Evolutionary conservation across 2,797 vertebrate species (phyloP).

Genomic region (Hemibagrus guttatus): DNA sequence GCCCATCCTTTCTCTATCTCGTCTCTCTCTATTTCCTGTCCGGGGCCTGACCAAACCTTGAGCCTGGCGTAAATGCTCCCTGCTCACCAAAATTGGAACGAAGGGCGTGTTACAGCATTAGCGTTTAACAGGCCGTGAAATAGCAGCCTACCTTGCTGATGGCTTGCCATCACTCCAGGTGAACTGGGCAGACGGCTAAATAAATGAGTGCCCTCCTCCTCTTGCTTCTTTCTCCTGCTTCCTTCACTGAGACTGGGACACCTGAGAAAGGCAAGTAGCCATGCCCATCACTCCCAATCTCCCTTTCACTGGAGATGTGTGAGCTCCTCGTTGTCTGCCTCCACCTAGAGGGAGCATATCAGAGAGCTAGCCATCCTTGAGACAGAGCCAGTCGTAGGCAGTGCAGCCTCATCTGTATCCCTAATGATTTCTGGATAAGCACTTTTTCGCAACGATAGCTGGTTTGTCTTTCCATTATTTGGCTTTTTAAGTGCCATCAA

Average conservation of each 20-base stretch:
- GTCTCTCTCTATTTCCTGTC: slow-evolving; percentile 58
- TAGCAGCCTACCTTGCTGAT: slow-evolving; percentile 88
- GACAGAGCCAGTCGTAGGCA: slow-evolving; percentile 18
- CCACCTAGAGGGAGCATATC: slow-evolving; percentile 46
- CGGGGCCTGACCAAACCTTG: slow-evolving; percentile 74
- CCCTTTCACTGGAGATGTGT: slow-evolving; percentile 39
- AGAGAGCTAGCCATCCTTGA: slow-evolving; percentile 44
- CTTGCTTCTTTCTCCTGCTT: slow-evolving; percentile 38
- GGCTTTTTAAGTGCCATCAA: slow-evolving; percentile 48
- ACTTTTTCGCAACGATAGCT: slow-evolving; percentile 48
- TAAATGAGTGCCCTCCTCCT: slow-evolving; percentile 77
- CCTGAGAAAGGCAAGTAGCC: slow-evolving; percentile 68
- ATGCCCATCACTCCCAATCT: slow-evolving; percentile 73
- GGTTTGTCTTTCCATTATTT: slow-evolving; percentile 56
- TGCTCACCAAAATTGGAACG: slow-evolving; percentile 83
- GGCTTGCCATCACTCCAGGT: slow-evolving; percentile 82
- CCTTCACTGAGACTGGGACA: slow-evolving; percentile 66
- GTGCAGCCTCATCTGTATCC: slow-evolving; percentile 49
- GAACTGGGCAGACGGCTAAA: slow-evolving; percentile 81
- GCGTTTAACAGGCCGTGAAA: slow-evolving; percentile 96
- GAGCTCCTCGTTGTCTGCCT: slow-evolving; percentile 53
- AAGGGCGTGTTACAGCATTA: slow-evolving; percentile 87
- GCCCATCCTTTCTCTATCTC: slow-evolving; percentile 4
- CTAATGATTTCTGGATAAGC: slow-evolving; percentile 52
- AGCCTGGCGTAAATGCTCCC: slow-evolving; percentile 77